Evolutionary conservation across 92 coral and sea anemone genomes (phyloP).

Genomic region (Umimayanthus kanabou): DNA sequence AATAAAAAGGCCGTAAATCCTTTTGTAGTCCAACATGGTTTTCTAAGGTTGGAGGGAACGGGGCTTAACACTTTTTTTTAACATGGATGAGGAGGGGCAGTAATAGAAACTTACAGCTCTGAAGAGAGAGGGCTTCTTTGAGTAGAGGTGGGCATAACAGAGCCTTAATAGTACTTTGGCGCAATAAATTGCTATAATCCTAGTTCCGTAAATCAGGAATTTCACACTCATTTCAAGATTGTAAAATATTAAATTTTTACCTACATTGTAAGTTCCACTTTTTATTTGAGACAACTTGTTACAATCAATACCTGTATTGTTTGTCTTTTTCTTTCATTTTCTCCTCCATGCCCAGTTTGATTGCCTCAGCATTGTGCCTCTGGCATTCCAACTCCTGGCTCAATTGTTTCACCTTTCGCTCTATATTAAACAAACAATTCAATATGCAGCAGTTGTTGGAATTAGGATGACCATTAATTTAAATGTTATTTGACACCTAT

Average conservation of each 20-base stretch:
- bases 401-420: conserved; percentile 73
- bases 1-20: too few species aligned
- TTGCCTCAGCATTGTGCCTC: conserved; percentile 87
- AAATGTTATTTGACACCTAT: neutral
- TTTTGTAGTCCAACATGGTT: too few species aligned
- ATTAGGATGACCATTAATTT: neutral
- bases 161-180: too few species aligned
- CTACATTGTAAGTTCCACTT: too few species aligned
- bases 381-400: conserved; percentile 83
- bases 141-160: too few species aligned
- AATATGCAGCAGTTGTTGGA: neutral
- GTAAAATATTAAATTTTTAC: neutral
- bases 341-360: conserved; percentile 73
- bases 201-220: neutral
- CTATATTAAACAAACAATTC: conserved; percentile 47
- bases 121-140: too few species aligned
- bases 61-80: too few species aligned
- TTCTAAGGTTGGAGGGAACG: too few species aligned
- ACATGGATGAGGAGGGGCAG: too few species aligned
- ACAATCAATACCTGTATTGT: conserved; percentile 62
- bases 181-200: too few species aligned
- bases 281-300: neutral
- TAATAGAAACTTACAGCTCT: too few species aligned
- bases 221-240: neutral
- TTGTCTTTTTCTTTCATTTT: conserved; percentile 81